These are phyloP conservation scores for Teleiodes luculella DNA, from an alignment of 2,888 invertebrate genomes.

Conservation along the genomic window DNA sequence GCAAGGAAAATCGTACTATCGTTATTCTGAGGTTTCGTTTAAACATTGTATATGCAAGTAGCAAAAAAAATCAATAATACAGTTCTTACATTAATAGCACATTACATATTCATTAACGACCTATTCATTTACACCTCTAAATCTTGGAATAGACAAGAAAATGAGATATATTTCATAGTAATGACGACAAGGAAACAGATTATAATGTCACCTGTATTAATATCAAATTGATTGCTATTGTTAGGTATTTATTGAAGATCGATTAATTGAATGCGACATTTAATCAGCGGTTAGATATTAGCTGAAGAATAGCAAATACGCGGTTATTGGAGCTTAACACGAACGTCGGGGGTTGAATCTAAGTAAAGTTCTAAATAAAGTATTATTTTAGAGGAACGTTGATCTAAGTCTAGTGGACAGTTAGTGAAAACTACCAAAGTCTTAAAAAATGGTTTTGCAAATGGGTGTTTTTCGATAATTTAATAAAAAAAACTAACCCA, in stretches of 20 bases:
- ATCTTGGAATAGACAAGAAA: background rate
- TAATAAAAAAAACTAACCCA: too few species aligned
- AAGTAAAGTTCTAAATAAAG: too few species aligned
- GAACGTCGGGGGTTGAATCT: too few species aligned
- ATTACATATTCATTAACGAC: background rate
- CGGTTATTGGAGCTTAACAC: background rate
- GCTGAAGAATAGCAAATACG: background rate
- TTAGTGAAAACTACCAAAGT: too few species aligned
- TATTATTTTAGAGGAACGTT: too few species aligned
- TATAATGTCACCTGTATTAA: background rate
- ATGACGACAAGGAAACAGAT: background rate
- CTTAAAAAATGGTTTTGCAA: too few species aligned
- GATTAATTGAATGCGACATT: slow-evolving; percentile 1
- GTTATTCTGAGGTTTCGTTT: too few species aligned
- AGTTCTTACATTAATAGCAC: background rate
- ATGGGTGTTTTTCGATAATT: background rate
- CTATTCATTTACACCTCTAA: background rate
- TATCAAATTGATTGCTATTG: background rate
- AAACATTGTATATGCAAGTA: too few species aligned
- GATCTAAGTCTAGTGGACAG: too few species aligned
- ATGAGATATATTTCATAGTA: background rate
- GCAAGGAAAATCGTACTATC: too few species aligned
- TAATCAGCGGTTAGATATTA: background rate
- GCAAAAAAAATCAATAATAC: background rate
- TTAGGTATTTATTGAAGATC: background rate